Percentiles rank a stretch among this genome's conserved stretches.
phyloP scores from a whole-genome alignment of 2,797 vertebrate genomes.

The Megaceryle alcyon region DNA sequence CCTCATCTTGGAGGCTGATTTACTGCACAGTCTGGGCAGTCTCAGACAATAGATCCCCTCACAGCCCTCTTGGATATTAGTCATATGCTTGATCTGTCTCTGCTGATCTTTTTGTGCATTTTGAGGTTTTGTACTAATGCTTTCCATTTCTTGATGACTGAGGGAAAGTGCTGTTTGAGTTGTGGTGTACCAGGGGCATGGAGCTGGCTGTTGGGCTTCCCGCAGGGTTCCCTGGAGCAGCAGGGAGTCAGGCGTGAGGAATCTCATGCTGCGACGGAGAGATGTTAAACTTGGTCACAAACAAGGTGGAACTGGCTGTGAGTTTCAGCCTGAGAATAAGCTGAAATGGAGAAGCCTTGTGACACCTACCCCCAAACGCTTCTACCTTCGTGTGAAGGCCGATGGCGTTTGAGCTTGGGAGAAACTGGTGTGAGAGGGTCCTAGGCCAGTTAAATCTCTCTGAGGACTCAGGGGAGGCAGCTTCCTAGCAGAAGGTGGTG shows the following conservation, averaged over 20 bases:
- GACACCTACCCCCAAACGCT: not conserved
- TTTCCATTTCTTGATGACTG: not conserved
- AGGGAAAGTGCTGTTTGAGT: fast-evolving
- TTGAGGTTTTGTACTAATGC: not conserved
- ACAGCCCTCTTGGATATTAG: not conserved
- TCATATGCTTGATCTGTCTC: not conserved
- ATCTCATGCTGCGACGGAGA: not conserved
- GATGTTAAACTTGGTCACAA: not conserved
- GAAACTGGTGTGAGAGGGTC: not conserved
- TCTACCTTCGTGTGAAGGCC: not conserved
- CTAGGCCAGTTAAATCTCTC: not conserved
- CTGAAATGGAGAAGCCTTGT: not conserved
- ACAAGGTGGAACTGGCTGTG: not conserved
- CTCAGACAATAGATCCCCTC: not conserved
- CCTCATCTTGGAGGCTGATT: not conserved
- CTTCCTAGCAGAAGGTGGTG: not conserved
- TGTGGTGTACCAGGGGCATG: not conserved
- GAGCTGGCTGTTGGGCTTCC: not conserved
- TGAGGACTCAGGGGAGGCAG: not conserved
- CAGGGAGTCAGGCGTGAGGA: fast-evolving
- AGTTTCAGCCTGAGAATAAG: not conserved
- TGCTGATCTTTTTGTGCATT: not conserved
- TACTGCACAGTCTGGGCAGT: not conserved
- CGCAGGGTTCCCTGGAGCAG: not conserved
- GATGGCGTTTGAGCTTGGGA: not conserved